These are phyloP conservation scores for Clusia tigrina DNA, from an alignment of 2,888 invertebrate species.

Conservation along the genomic window DNA sequence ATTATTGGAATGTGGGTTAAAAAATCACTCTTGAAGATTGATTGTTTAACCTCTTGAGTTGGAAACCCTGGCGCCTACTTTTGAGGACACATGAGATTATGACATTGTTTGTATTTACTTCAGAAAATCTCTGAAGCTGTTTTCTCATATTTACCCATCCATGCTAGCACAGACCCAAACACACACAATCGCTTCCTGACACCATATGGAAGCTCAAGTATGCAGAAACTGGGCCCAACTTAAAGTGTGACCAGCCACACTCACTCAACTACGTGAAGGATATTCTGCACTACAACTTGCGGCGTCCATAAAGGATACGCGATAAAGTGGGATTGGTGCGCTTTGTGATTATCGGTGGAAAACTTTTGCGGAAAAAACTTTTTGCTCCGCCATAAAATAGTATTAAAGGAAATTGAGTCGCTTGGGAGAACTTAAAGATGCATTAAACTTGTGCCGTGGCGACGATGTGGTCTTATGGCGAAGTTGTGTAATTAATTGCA, in stretches of 20 bases:
- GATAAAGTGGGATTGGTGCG: conserved; percentile 1
- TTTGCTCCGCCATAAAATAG: conserved; percentile 7
- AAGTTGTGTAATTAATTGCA: background rate
- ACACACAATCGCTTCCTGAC: background rate
- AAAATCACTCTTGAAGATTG: too few relatives aligned
- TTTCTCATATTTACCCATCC: too few relatives aligned
- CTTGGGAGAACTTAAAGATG: conserved; percentile 41
- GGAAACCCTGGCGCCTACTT: too few relatives aligned
- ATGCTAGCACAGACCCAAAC: background rate
- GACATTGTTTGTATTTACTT: too few relatives aligned
- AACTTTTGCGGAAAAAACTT: conserved; percentile 27
- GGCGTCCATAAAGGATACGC: conserved; percentile 4
- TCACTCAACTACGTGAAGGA: background rate
- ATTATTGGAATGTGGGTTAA: too few relatives aligned
- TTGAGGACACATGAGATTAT: too few relatives aligned
- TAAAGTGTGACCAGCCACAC: background rate
- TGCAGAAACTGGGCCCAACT: background rate
- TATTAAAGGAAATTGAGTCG: conserved; percentile 29
- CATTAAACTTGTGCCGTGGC: conserved; percentile 36
- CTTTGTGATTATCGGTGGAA: conserved; percentile 17
- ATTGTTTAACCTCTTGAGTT: too few relatives aligned
- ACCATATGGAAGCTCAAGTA: too few relatives aligned
- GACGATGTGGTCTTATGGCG: background rate
- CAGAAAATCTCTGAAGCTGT: too few relatives aligned
- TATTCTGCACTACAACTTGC: conserved; percentile 9